Evolutionary conservation across 2,797 vertebrate species (phyloP).

Genomic region (Phrynocephalus guinanensis): DNA sequence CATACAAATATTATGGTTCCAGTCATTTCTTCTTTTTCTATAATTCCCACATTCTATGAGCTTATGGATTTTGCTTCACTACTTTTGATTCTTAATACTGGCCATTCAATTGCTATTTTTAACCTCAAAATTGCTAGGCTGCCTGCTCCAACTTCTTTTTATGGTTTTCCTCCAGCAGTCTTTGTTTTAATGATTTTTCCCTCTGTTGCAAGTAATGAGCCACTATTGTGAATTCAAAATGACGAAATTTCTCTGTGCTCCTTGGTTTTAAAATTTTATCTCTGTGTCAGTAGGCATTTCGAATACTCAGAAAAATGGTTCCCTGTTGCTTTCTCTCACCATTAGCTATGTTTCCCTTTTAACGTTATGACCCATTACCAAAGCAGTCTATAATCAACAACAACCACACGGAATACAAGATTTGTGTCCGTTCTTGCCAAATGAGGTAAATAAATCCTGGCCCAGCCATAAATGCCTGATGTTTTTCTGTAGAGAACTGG

Average conservation of each 20-base stretch:
- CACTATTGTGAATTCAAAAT: neutral
- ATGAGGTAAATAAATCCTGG: neutral
- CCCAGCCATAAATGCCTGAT: neutral
- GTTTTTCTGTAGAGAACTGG: neutral
- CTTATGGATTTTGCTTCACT: neutral
- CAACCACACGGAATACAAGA: neutral
- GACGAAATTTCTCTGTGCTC: conserved; percentile 24
- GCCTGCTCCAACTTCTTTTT: neutral
- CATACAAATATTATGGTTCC: neutral
- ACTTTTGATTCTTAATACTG: neutral
- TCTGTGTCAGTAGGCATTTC: conserved; percentile 18
- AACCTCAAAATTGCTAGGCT: neutral
- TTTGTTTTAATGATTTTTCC: conserved; percentile 19
- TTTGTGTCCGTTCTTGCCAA: neutral
- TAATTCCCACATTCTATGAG: neutral
- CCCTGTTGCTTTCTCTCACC: neutral
- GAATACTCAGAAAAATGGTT: neutral
- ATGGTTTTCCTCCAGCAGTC: conserved; percentile 5
- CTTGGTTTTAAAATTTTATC: neutral
- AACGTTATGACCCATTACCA: conserved; percentile 23
- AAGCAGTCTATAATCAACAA: conserved; percentile 10
- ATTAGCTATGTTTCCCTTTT: neutral
- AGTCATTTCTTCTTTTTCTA: neutral
- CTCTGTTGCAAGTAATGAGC: neutral
- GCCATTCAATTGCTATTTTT: neutral